A percentile compares a stretch with the other conserved stretches of the same genome.
phyloP scores from a whole-genome alignment of 2,113 vertebrate species.

The Regulus satrapa region DNA sequence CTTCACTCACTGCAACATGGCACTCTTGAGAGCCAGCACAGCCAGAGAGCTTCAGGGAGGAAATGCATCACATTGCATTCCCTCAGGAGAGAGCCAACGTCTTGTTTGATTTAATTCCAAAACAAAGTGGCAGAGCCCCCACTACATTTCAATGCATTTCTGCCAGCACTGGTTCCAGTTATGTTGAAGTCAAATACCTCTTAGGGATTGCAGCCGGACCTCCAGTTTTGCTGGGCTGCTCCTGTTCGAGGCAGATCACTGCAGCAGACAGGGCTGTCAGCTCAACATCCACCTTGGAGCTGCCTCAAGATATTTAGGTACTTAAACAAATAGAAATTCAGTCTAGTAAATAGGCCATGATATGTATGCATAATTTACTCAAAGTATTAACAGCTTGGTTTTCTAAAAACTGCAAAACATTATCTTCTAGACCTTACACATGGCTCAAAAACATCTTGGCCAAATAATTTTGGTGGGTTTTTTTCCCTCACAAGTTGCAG shows the following conservation, averaged over 20 bases:
- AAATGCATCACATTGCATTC: neutral
- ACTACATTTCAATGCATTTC: neutral
- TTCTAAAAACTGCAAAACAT: neutral
- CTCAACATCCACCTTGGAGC: neutral
- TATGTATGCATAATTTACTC: neutral
- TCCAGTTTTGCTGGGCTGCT: accelerated
- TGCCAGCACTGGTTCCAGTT: neutral
- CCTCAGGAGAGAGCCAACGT: neutral
- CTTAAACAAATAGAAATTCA: neutral
- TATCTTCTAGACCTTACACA: neutral
- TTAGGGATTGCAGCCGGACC: neutral
- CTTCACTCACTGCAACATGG: neutral
- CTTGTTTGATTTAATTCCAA: neutral
- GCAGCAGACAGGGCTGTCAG: neutral
- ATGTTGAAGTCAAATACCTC: neutral
- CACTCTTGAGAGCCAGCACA: neutral
- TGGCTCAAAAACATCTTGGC: neutral
- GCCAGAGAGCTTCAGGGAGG: neutral
- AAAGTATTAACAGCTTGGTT: neutral
- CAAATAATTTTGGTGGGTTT: neutral
- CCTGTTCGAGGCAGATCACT: neutral
- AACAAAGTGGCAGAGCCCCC: neutral
- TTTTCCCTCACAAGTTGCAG: neutral
- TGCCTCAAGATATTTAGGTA: neutral
- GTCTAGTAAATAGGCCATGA: neutral